Evolutionary conservation across 2,888 invertebrate genomes (phyloP).

Genomic region (Tromatobia lineatoria): DNA sequence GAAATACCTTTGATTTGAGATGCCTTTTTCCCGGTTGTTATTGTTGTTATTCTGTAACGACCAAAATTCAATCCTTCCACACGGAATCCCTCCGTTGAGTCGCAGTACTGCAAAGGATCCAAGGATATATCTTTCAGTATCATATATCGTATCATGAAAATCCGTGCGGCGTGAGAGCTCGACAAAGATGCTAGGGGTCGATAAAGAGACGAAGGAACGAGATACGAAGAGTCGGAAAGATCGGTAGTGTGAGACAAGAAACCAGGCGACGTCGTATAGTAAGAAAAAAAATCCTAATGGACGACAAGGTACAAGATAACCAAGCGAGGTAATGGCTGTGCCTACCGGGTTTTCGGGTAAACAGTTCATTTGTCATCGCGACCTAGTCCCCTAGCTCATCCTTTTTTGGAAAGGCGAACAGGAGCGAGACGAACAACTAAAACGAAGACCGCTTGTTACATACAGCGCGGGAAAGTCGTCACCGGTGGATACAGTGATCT

Average conservation of each 20-base stretch:
- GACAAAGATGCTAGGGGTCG: conserved; percentile 46
- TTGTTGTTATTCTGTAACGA: not conserved
- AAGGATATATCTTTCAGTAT: conserved; percentile 43
- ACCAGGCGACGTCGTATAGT: conserved; percentile 73
- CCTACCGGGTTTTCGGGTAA: conserved; percentile 75
- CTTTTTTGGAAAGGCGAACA: not conserved
- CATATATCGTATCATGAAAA: conserved; percentile 54
- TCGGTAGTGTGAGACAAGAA: conserved; percentile 71
- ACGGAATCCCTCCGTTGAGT: not conserved
- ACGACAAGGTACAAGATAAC: conserved; percentile 74
- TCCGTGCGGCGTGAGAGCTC: conserved; percentile 52
- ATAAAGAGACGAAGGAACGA: conserved; percentile 44
- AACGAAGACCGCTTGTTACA: conserved; percentile 4
- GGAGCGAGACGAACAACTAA: not conserved
- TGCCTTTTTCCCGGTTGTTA: not conserved
- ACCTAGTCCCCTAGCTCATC: conserved; percentile 30
- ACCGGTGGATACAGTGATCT: conserved; percentile 2
- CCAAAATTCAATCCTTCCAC: not conserved
- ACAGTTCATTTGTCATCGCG: conserved; percentile 82
- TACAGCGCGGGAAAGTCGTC: conserved; percentile 5
- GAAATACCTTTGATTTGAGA: too few species aligned
- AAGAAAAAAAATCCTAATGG: conserved; percentile 76
- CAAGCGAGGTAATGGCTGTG: conserved; percentile 76
- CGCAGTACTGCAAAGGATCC: conserved; percentile 15
- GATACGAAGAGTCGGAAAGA: conserved; percentile 69